Conservation (phyloP, 1,140 invertebrate species). For the Panulirus ornatus region DNA sequence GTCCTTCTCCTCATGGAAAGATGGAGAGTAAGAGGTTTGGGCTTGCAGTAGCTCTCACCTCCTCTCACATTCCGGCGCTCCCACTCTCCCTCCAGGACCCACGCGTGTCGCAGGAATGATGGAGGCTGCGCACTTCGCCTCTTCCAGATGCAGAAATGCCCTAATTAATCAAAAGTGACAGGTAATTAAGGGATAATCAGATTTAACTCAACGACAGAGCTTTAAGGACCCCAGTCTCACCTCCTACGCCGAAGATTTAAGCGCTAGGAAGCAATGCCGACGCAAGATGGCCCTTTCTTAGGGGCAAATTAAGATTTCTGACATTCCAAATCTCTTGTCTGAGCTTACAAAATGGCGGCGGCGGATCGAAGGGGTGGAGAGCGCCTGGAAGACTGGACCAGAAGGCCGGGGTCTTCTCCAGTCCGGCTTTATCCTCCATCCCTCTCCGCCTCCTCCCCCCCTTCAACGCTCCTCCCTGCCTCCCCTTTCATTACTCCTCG, state of each 20-base stretch:
- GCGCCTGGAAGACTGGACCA: constrained; percentile 59
- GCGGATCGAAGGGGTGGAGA: constrained; percentile 67
- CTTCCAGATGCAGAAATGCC: constrained; percentile 66
- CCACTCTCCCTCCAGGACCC: not conserved
- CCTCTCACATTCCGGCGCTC: too few relatives aligned
- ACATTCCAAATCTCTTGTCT: constrained; percentile 71
- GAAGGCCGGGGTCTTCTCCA: constrained; percentile 44
- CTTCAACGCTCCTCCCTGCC: constrained; percentile 1
- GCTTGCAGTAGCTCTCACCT: too few relatives aligned
- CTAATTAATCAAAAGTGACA: constrained; percentile 73
- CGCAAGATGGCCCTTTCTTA: constrained; percentile 43
- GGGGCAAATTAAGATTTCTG: constrained; percentile 69
- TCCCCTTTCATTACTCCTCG: not conserved
- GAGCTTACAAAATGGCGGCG: constrained; percentile 70
- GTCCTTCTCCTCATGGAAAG: too few relatives aligned
- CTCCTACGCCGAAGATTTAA: not conserved
- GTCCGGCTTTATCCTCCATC: constrained; percentile 56
- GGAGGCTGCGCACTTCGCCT: constrained; percentile 60
- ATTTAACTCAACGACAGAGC: constrained; percentile 55
- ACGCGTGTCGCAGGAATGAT: constrained; percentile 7
- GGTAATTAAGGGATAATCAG: constrained; percentile 66
- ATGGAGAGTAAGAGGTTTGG: too few relatives aligned
- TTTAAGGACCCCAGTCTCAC: constrained; percentile 9
- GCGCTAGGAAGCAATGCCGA: not conserved
- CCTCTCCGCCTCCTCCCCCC: constrained; percentile 24